Evolutionary conservation across 1,140 invertebrate genomes (phyloP).

Genomic region (Drosophila cardini): DNA sequence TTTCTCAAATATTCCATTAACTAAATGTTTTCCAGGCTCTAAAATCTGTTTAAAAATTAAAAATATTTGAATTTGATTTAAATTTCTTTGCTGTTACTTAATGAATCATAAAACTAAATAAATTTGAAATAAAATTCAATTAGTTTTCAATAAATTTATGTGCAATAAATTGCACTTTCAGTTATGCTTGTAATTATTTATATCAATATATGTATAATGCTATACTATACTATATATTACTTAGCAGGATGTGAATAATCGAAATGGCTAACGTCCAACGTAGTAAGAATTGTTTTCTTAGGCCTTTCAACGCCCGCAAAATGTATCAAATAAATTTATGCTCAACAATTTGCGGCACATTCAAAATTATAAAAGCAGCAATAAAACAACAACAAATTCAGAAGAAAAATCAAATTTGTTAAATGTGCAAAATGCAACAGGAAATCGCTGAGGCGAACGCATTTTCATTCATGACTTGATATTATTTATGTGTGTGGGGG

Average conservation of each 20-base stretch:
- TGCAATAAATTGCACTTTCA: constrained; percentile 31
- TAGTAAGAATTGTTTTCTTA: constrained; percentile 24
- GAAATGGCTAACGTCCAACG: constrained; percentile 33
- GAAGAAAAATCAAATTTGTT: constrained; percentile 5
- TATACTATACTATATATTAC: constrained; percentile 21
- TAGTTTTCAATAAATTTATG: background rate
- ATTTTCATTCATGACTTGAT: constrained; percentile 82
- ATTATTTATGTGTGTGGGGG: constrained; percentile 66
- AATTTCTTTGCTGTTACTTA: too few relatives aligned
- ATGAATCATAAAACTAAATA: background rate
- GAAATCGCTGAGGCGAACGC: constrained; percentile 79
- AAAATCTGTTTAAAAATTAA: too few relatives aligned
- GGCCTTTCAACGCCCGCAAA: constrained; percentile 51
- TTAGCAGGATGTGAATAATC: constrained; percentile 19
- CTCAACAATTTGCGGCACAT: constrained; percentile 57
- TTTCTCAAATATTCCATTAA: too few relatives aligned
- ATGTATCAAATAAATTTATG: constrained; percentile 67
- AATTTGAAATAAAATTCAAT: background rate
- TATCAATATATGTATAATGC: background rate
- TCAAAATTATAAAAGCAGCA: constrained; percentile 3
- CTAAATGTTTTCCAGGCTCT: too few relatives aligned
- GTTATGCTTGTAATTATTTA: constrained; percentile 37
- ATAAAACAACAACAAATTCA: background rate
- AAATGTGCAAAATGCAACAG: constrained; percentile 63
- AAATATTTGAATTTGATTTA: too few relatives aligned